Evolutionary conservation across 2,888 invertebrate genomes (phyloP), one percentile per base, ranked within the genome.

Genomic region (Dicyrtomina minuta): DNA sequence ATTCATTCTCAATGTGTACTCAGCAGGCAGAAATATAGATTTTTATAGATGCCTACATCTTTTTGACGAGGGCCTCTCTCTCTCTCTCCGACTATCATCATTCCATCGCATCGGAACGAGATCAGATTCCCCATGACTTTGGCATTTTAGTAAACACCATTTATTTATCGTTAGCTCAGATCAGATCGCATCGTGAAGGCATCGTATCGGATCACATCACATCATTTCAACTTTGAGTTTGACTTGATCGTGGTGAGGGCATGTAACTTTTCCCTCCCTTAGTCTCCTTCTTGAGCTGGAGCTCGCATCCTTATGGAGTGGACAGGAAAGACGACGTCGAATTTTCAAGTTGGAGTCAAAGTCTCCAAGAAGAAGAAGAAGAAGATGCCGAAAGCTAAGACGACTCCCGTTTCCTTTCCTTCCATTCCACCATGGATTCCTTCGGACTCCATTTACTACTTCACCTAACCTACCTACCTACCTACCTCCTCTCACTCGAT

Each of bases 61-160:
- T 33, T 27, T 24, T 24, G 61, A 44, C 24, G 46, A 17, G 46
- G 46, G 24, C 33, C n/a, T n/a, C n/a, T n/a, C n/a, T n/a, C n/a
- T n/a, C n/a, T n/a, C n/a, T 33, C 8, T 33, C 4, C 26, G 26
- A 61, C 61, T 61, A 61, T 61, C 61, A 61, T 46, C 43, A 22
- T 44, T 44, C 24, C 60, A 60, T 41, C 27, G 61, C 60, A 60
- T 41, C 27, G 61, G 27, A 61, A 46, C 26, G 61, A 26, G 61
- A 61, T 61, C 61, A 61, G 61, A 61, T 61, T 61, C 61, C 61
- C 46, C 26, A 26, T 46, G 46, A 61, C 61, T 61, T 46, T 13
- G 46, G 46, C 61, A 61, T 61, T 61, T 46, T 46, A 44, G 61
- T 61, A 61, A 61, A 61, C 61, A 61, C 61, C 46, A 61, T 61